Evolutionary conservation across 2,888 invertebrate species (phyloP).

Genomic region (Eilema sororculum): DNA sequence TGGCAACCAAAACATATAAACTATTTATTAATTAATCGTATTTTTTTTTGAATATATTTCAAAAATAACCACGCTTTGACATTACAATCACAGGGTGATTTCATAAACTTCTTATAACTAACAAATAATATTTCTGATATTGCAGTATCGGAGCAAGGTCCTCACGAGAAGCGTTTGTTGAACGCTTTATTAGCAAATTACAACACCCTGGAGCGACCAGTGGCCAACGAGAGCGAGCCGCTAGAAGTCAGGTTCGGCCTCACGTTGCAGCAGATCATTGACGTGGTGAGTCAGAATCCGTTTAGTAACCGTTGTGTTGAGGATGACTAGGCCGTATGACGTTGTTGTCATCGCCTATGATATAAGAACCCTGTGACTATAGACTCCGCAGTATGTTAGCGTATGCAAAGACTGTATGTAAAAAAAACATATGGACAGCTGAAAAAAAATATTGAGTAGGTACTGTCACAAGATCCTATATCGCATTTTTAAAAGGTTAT

Average conservation of each 20-base stretch:
- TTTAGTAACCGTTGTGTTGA: constrained; percentile 35
- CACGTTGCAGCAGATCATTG: constrained; percentile 97
- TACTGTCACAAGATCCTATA: too few species aligned
- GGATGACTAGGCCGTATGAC: constrained; percentile 16
- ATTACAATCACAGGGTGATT: background rate
- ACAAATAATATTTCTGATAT: constrained; percentile 33
- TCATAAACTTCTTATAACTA: background rate
- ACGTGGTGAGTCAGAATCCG: constrained; percentile 92
- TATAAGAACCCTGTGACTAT: too few species aligned
- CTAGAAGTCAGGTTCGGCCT: constrained; percentile 96
- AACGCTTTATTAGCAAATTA: constrained; percentile 93
- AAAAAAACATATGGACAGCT: too few species aligned
- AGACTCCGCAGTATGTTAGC: too few species aligned
- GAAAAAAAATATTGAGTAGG: too few species aligned
- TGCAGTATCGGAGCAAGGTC: constrained; percentile 95
- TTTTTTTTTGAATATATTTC: background rate
- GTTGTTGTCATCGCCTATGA: background rate
- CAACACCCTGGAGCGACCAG: constrained; percentile 96
- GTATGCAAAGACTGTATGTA: too few species aligned
- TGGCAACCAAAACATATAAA: background rate
- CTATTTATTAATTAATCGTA: background rate
- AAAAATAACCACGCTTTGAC: background rate
- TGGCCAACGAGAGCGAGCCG: constrained; percentile 96
- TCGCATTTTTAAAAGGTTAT: too few species aligned
- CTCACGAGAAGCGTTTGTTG: constrained; percentile 95